Evolutionary conservation across 2,113 vertebrate species (phyloP).

Genomic region (Glareola pratincola): DNA sequence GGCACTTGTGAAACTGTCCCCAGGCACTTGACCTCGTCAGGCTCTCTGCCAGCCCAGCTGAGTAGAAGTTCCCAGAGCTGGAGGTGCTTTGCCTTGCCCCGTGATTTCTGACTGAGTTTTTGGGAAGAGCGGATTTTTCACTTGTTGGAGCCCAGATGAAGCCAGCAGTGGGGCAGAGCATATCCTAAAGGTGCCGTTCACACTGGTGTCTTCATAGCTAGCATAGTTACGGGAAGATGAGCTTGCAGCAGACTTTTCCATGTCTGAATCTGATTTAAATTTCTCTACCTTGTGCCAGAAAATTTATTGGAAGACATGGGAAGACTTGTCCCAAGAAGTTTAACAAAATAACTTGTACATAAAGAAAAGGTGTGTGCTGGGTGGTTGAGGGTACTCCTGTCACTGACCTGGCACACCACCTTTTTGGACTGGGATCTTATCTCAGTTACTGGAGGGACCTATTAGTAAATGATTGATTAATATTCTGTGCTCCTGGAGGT

Average conservation of each 20-base stretch:
- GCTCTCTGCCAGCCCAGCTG: not conserved
- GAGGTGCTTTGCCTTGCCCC: not conserved
- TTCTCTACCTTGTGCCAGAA: not conserved
- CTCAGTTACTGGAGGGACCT: not conserved
- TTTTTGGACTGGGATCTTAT: not conserved
- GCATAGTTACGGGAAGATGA: not conserved
- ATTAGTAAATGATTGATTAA: not conserved
- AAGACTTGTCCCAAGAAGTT: not conserved
- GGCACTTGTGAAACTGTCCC: not conserved
- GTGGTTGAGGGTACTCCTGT: not conserved
- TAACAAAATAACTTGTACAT: not conserved
- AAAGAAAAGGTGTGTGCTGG: not conserved
- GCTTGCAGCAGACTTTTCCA: not conserved
- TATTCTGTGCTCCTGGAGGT: not conserved
- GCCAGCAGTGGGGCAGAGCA: not conserved
- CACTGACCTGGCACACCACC: not conserved
- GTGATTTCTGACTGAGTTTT: not conserved
- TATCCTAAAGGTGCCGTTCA: not conserved
- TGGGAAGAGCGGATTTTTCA: not conserved
- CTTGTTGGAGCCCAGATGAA: not conserved
- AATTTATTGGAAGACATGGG: not conserved
- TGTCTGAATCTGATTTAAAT: not conserved
- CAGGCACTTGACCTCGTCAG: not conserved
- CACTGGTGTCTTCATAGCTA: not conserved
- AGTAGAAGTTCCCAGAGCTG: not conserved